Evolutionary conservation across 2,113 vertebrate genomes (phyloP), one percentile per base, ranked within the genome.

Genomic region (Peromyscus maniculatus): DNA sequence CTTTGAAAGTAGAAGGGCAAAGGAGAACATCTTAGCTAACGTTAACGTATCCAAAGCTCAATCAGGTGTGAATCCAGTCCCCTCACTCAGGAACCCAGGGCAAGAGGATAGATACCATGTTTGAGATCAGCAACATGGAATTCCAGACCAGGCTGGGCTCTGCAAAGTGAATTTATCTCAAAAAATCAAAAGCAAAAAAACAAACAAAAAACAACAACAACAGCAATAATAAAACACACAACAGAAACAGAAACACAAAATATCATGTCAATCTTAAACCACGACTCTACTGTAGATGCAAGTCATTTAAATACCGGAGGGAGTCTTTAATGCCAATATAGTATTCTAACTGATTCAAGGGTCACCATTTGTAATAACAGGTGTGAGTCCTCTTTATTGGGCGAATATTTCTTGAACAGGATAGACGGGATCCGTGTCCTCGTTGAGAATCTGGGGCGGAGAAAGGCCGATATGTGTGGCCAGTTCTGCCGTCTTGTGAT

Each of bases 311-410:
- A 26, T 22, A 9, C 22, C 19, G 1, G 21, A 3, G n/a, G 26
- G 7, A 43, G 10, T 72, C 67, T 78, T 36, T 21, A 33, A 52
- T 64, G 39, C 33, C n/a, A 55, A 3, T 1, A 9, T 26, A 22
- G 0, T 24, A 2, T 7, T 26, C 2, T 52, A n/a, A 24, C n/a
- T 43, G 5, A 33, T 49, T 79, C 5, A 26, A 43, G 39, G 28
- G 4, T 66, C 7, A 1, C 46, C 22, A 0, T 52, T n/a, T 2
- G 0, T 13, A 7, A 39, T 10, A 22, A 6, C 7, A 1, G 75
- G 10, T 6, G 28, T 28, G 26, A 39, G 24, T 39, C 67, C 5
- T 5, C n/a, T 62, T 78, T 64, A 7, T 13, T 6, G 4, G 28
- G 8, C 46, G 59, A 39, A 7, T 87, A 17, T 62, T 26, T 55